These are phyloP conservation scores for Drosophila imparisetae DNA, from an alignment of 2,888 invertebrate species.

Conservation along the genomic window DNA sequence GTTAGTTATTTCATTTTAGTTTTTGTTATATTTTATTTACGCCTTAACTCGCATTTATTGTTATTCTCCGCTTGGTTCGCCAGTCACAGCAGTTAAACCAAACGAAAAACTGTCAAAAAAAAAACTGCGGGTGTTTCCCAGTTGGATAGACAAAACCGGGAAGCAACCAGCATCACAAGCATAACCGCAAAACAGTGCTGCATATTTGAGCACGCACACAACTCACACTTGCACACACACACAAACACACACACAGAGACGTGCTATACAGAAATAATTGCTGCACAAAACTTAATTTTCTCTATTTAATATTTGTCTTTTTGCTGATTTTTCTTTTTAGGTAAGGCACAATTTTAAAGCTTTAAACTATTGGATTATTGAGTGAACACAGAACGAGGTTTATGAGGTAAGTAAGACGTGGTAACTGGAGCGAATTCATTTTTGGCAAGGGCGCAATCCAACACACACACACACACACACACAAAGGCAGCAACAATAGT, in stretches of 20 bases:
- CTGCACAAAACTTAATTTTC: conserved; percentile 30
- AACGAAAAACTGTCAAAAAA: conserved; percentile 34
- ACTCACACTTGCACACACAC: conserved; percentile 4
- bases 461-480: conserved; percentile 3
- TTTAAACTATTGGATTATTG: conserved; percentile 11
- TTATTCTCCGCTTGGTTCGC: conserved; percentile 9
- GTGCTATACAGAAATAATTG: conserved; percentile 42
- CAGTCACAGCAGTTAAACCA: neutral
- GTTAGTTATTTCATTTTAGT: neutral
- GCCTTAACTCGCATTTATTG: conserved; percentile 24
- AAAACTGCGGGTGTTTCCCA: conserved; percentile 26
- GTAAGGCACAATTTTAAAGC: conserved; percentile 37
- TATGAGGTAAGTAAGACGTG: conserved; percentile 65
- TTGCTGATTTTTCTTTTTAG: conserved; percentile 50
- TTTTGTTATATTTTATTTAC: conserved; percentile 2
- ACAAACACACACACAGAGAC: conserved; percentile 11
- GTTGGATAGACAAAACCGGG: conserved; percentile 15
- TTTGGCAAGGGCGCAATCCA: conserved; percentile 63
- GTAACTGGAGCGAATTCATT: conserved; percentile 56
- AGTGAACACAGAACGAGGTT: conserved; percentile 1
- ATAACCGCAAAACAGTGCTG: conserved; percentile 32
- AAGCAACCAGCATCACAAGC: conserved; percentile 11
- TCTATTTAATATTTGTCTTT: conserved; percentile 42
- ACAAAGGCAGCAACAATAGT: neutral
- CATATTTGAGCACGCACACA: conserved; percentile 21